These are phyloP conservation scores for Drosophila antonietae DNA, from an alignment of 2,888 invertebrate species.

Conservation along the genomic window DNA sequence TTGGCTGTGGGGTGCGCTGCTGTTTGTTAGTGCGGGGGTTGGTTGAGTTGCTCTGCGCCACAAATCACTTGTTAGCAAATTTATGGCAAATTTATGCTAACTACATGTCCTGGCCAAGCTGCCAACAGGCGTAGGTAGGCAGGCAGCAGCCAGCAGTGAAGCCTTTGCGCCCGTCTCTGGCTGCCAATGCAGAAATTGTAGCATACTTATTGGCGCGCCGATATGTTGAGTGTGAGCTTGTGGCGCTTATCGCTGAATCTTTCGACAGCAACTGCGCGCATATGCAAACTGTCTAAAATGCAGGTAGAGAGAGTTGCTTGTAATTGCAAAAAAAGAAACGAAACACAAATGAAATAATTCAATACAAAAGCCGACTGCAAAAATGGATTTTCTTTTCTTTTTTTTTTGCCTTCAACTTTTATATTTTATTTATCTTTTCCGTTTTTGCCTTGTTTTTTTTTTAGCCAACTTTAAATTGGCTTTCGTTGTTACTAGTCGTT, in stretches of 20 bases:
- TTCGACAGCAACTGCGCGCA: constrained; percentile 62
- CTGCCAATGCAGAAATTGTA: constrained; percentile 49
- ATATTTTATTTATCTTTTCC: constrained; percentile 18
- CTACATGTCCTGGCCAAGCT: constrained; percentile 65
- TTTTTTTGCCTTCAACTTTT: constrained; percentile 19
- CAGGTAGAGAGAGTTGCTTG: constrained; percentile 1
- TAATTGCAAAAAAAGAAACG: background rate
- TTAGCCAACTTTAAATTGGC: constrained; percentile 66
- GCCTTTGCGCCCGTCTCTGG: constrained; percentile 22
- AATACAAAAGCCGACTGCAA: constrained; percentile 53
- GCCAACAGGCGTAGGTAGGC: constrained; percentile 44
- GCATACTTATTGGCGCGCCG: constrained; percentile 57
- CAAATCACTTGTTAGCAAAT: constrained; percentile 81
- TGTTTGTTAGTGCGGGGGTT: background rate
- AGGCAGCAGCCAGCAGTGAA: constrained; percentile 16
- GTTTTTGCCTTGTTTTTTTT: constrained; percentile 9
- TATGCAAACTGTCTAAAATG: constrained; percentile 55
- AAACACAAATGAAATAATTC: constrained; percentile 34
- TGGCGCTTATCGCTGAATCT: constrained; percentile 54
- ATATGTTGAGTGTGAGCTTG: constrained; percentile 33
- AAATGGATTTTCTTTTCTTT: constrained; percentile 1
- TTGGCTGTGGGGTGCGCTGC: background rate
- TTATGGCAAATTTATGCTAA: constrained; percentile 82
- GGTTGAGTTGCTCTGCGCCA: constrained; percentile 29
- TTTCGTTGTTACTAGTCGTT: constrained; percentile 57